Percentiles rank a stretch among this genome's conserved stretches.
phyloP scores from a whole-genome alignment of 2,888 invertebrate genomes.

The Ernsta delagoae region DNA sequence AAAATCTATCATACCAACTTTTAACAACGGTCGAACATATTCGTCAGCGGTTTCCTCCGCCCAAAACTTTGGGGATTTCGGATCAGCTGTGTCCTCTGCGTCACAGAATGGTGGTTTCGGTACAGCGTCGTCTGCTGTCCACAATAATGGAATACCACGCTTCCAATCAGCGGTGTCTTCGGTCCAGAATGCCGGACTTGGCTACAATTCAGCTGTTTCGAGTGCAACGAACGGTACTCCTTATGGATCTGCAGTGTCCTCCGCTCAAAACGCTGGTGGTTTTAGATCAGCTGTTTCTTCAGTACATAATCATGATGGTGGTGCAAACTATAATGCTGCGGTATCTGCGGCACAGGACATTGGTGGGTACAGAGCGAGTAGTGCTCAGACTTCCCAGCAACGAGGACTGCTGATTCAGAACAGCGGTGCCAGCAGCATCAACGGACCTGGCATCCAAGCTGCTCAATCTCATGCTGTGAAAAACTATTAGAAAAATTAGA shows the following conservation, averaged over 20 bases:
- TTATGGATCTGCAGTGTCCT: conserved; percentile 57
- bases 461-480: conserved; percentile 67
- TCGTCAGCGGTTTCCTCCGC: conserved; percentile 56
- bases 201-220: conserved; percentile 50
- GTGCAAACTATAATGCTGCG: conserved; percentile 52
- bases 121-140: conserved; percentile 50
- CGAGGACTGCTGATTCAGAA: conserved; percentile 54
- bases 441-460: conserved; percentile 64
- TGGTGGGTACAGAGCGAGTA: conserved; percentile 58
- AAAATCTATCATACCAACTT: conserved; percentile 43
- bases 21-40: conserved; percentile 49
- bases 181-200: conserved; percentile 49
- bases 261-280: conserved; percentile 53
- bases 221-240: conserved; percentile 46
- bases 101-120: conserved; percentile 55
- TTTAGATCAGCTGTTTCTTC: conserved; percentile 54
- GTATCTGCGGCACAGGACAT: conserved; percentile 63
- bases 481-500: conserved; percentile 40
- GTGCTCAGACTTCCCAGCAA: conserved; percentile 61
- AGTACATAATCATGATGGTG: conserved; percentile 54
- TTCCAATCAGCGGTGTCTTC: conserved; percentile 54
- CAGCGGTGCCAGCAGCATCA: conserved; percentile 62
- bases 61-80: conserved; percentile 59
- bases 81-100: conserved; percentile 59
- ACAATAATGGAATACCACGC: conserved; percentile 47